phyloP scores from a whole-genome alignment of 2,888 invertebrate species.

The Scaptodrosophila latifasciaeformis region DNA sequence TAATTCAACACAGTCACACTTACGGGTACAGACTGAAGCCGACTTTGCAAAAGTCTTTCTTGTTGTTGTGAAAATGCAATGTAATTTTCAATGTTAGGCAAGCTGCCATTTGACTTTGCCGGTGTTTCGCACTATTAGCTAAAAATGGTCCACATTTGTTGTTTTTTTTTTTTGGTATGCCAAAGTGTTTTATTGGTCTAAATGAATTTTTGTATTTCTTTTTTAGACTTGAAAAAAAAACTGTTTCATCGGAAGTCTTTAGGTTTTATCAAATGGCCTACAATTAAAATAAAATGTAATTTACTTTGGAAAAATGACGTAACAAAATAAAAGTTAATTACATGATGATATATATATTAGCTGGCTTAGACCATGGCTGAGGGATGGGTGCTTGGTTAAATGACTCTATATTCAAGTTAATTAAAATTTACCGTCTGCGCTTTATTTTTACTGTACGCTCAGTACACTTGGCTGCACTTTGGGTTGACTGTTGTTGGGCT shows the following conservation, averaged over 20 bases:
- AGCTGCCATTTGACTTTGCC: no score
- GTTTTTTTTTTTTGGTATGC: no score
- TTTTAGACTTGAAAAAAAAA: no score
- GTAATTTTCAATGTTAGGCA: slow-evolving; percentile 55
- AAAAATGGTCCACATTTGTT: no score
- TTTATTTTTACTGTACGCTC: slow-evolving; percentile 1
- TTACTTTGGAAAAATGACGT: slow-evolving; percentile 41
- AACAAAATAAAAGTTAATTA: slow-evolving; percentile 42
- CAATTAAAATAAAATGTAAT: slow-evolving; percentile 57
- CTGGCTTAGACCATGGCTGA: not conserved
- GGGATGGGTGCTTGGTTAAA: slow-evolving; percentile 16
- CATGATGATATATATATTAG: not conserved
- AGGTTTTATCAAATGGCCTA: slow-evolving; percentile 45
- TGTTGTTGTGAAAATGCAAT: slow-evolving; percentile 24
- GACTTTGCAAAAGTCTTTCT: slow-evolving; percentile 9
- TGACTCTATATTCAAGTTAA: slow-evolving; percentile 34
- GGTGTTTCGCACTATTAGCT: no score
- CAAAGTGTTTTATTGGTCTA: no score
- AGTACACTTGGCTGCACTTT: slow-evolving; percentile 48
- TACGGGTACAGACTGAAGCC: not conserved
- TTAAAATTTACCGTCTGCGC: slow-evolving; percentile 8
- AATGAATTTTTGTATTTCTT: no score
- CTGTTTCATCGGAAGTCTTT: slow-evolving; percentile 50
- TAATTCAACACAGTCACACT: slow-evolving; percentile 25
- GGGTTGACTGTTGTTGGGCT: slow-evolving; percentile 11